Evolutionary conservation across 2,888 invertebrate species (phyloP), one percentile per base, ranked within the genome.

Genomic region (Thumatha senex): DNA sequence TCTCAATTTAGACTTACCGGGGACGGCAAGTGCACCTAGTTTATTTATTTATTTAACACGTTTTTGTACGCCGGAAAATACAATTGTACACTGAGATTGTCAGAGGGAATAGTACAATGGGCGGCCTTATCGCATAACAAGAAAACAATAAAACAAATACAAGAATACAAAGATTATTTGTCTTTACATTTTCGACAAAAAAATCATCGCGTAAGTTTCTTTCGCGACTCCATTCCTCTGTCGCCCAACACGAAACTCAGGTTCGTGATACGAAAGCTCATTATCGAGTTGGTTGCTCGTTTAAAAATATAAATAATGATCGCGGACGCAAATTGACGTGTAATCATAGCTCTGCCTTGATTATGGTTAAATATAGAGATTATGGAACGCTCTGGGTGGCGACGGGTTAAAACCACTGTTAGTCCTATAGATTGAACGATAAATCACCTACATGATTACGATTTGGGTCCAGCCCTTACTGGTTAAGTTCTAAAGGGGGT

Each of bases 301-400:
- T 87, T 88, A 82, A 88, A 86, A 86, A 82, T 83, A 89, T 88
- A 89, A 90, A 89, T 86, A 87, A 89, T 84, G 79, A 72, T 58
- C 58, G 73, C 75, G 74, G 80, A 80, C 80, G 80, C 80, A 86
- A 88, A 88, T 86, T 87, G 89, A 86, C 82, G 86, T 81, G 77
- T 88, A 89, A 89, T 90, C 89, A 82, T 78, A 76, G 80, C 72
- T 77, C 76, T 76, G 79, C 72, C 65, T 73, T 80, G 80, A 86
- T 88, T 87, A 86, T 76, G 64, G 67, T 71, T 86, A 84, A 90
- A 89, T 89, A 88, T 86, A 89, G 87, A 89, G 84, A 89, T 90
- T 90, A 89, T 54, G 44, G 45, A n/a, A 33, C 65, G 45, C 45
- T 48, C 51, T 65, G 65, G 65, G 65, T 65, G 65, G 65, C 56